A percentile compares a stretch with the other conserved stretches of the same genome.
Conservation (phyloP, 1,140 invertebrate species). For the Nixonia krombeini region DNA sequence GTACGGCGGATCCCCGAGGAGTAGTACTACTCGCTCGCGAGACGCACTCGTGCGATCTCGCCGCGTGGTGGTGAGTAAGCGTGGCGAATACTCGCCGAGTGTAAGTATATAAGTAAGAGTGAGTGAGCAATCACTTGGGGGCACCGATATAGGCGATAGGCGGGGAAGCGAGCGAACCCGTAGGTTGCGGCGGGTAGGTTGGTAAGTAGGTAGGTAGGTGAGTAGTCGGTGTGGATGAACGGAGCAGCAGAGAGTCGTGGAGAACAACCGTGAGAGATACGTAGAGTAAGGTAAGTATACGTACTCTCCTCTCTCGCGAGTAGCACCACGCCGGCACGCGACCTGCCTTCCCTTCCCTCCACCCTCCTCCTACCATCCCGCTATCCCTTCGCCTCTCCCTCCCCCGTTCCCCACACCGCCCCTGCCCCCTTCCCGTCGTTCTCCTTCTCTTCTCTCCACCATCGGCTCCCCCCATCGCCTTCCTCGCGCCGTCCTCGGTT, state of each 20-base stretch:
- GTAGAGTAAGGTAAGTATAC: conserved; percentile 57
- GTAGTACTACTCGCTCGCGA: conserved; percentile 49
- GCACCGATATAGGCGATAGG: conserved; percentile 53
- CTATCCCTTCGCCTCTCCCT: conserved; percentile 19
- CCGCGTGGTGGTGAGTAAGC: conserved; percentile 61
- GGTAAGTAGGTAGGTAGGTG: conserved; percentile 64
- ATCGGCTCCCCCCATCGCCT: not conserved
- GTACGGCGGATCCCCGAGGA: conserved; percentile 50
- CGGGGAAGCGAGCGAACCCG: conserved; percentile 58
- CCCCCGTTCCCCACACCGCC: conserved; percentile 7
- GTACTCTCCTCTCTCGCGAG: conserved; percentile 58
- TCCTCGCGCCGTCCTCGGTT: not conserved
- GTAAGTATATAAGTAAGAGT: conserved; percentile 57
- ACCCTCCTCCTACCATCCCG: conserved; percentile 24
- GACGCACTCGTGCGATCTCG: conserved; percentile 41
- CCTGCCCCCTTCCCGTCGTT: conserved; percentile 58
- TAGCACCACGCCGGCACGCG: conserved; percentile 69
- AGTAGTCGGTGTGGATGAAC: conserved; percentile 55
- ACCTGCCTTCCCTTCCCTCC: conserved; percentile 60
- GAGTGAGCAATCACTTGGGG: conserved; percentile 56
- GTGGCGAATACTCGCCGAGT: conserved; percentile 49
- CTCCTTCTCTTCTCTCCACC: conserved; percentile 4
- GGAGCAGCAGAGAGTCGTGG: conserved; percentile 30
- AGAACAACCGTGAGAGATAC: conserved; percentile 64
- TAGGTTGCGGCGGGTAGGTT: conserved; percentile 62